Evolutionary conservation across 2,888 invertebrate genomes (phyloP), one percentile per base, ranked within the genome.

Genomic region (Tricholauxania praeusta): DNA sequence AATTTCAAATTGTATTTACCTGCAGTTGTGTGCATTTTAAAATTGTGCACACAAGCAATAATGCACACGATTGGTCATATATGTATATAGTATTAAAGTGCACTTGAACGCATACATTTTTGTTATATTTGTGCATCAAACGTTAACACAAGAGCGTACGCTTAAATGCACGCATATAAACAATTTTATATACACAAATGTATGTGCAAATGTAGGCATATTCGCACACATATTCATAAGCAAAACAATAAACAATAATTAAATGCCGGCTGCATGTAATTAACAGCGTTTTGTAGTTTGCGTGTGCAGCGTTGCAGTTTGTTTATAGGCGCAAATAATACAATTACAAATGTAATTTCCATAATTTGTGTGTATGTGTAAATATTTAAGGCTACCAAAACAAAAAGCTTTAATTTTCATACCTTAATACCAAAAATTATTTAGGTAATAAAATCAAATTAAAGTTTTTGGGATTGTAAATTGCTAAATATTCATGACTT

Each of bases 231-330:
- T 39, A 39, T 39, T 39, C 39, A 39, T 53, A 19, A 19, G 14
- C 17, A 17, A 17, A 55, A 55, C 55, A 17, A 55, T 55, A 55
- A 55, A 55, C 22, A 55, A 55, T 55, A 55, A 55, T 55, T 55
- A 55, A 55, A 55, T 17, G 55, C 55, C n/a, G 2, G 7, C 55
- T 22, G 22, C 10, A 17, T 55, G 55, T 55, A 55, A 55, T 55
- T 55, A 55, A 55, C 55, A 55, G 55, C 55, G 7, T 17, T 55
- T 17, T 55, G 55, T 22, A 15, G 19, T 22, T 55, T 39, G 39
- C 39, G 2, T 39, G 39, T 39, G 39, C 39, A 39, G 39, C 39
- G 39, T 10, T 39, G 39, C 39, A 39, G 6, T 39, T 39, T 39
- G 39, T 10, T 39, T 39, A 10, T 39, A 10, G 7, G 39, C 39